phyloP scores from a whole-genome alignment of 2,888 invertebrate species.

The Drosophila greeni region DNA sequence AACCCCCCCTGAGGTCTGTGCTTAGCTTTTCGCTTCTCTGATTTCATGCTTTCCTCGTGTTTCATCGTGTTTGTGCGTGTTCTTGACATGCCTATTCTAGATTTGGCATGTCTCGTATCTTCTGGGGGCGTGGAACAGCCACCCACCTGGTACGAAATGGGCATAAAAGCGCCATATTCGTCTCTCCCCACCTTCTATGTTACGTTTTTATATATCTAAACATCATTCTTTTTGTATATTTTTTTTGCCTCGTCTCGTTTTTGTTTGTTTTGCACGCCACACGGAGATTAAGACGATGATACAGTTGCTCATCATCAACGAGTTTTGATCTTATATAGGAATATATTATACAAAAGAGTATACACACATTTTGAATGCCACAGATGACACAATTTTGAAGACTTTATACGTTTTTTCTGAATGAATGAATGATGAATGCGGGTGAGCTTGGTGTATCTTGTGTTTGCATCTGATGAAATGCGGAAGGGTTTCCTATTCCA shows the following conservation, averaged over 20 bases:
- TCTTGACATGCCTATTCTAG: slow-evolving; percentile 27
- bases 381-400: slow-evolving; percentile 59
- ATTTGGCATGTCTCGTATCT: slow-evolving; percentile 13
- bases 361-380: slow-evolving; percentile 9
- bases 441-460: slow-evolving; percentile 22
- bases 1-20: no score
- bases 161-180: slow-evolving; percentile 28
- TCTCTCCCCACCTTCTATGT: slow-evolving; percentile 12
- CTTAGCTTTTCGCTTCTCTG: background rate
- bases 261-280: slow-evolving; percentile 17
- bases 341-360: slow-evolving; percentile 31
- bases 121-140: slow-evolving; percentile 34
- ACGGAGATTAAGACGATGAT: slow-evolving; percentile 41
- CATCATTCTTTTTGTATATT: slow-evolving; percentile 5
- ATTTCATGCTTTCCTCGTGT: background rate
- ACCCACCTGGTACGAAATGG: slow-evolving; percentile 23
- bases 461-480: slow-evolving; percentile 51
- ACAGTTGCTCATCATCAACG: slow-evolving; percentile 51
- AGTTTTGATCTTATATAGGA: slow-evolving; percentile 43
- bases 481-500: slow-evolving; percentile 21
- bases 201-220: slow-evolving; percentile 6
- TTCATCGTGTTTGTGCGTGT: background rate
- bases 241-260: slow-evolving; percentile 3
- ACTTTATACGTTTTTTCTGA: background rate
- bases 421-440: background rate